A percentile compares a stretch with the other conserved stretches of the same genome.
Conservation (phyloP, 2,888 invertebrate genomes). For the Macrophya alboannulata region DNA sequence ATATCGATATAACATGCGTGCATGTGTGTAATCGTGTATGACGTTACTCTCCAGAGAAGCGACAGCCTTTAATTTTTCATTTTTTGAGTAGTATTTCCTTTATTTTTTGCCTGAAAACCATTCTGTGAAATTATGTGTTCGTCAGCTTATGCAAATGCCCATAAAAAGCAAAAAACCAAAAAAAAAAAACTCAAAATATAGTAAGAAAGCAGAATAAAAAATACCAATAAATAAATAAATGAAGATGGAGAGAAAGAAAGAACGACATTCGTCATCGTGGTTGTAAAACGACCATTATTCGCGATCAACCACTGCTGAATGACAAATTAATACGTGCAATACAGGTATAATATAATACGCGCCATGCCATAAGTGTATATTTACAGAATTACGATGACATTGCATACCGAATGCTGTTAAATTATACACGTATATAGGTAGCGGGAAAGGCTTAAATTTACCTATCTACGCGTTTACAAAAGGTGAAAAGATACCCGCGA, state of each 20-base stretch:
- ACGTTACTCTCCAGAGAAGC: neutral
- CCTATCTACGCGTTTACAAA: neutral
- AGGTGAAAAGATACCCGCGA: neutral
- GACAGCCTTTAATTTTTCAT: neutral
- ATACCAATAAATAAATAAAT: too few relatives aligned
- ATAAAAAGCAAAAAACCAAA: neutral
- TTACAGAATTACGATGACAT: neutral
- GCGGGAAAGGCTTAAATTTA: neutral
- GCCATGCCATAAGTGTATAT: neutral
- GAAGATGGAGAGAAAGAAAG: neutral
- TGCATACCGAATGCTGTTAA: neutral
- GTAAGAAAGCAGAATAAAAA: too few relatives aligned
- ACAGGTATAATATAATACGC: neutral
- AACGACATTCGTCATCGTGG: neutral
- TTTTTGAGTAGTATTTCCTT: neutral
- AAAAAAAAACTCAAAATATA: neutral
- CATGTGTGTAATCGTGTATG: neutral
- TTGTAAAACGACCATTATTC: neutral
- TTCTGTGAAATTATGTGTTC: neutral
- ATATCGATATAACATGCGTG: neutral
- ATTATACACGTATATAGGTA: neutral
- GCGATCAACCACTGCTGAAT: neutral
- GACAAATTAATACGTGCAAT: too few relatives aligned
- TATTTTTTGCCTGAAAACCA: neutral
- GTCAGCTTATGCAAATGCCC: neutral